Conservation (phyloP, 2,888 invertebrate genomes). For the Deroplatys truncata region DNA sequence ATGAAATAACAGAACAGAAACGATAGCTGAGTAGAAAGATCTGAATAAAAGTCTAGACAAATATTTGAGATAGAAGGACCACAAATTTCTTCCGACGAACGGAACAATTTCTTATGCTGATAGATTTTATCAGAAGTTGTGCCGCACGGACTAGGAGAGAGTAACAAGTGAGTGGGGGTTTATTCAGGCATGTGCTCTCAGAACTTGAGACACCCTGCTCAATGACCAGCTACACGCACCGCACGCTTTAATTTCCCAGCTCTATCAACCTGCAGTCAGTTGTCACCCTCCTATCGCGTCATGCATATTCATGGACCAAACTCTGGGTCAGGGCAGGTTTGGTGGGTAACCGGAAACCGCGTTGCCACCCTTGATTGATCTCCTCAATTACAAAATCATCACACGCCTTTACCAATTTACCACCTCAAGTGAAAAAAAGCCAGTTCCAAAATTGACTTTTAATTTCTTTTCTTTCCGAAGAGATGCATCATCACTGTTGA, state of each 20-base stretch:
- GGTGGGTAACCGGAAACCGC: not conserved
- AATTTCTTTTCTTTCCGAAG: not conserved
- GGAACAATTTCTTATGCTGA: no score
- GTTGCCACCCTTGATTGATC: not conserved
- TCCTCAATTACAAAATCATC: not conserved
- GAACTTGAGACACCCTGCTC: not conserved
- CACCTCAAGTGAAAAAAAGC: not conserved
- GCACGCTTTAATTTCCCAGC: not conserved
- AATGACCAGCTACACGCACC: not conserved
- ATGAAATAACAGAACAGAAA: no score
- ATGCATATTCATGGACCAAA: not conserved
- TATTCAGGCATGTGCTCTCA: not conserved
- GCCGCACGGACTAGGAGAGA: no score
- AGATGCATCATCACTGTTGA: not conserved
- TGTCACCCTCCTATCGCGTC: not conserved
- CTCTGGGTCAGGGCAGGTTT: not conserved
- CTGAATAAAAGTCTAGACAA: no score
- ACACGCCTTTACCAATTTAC: not conserved
- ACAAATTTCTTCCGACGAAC: no score
- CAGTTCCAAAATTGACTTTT: not conserved
- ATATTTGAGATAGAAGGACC: no score
- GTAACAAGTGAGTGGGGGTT: no score
- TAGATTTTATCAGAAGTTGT: no score
- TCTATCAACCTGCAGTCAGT: not conserved
- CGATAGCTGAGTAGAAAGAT: no score